These are phyloP conservation scores for Callospermophilus lateralis DNA, from an alignment of 2,113 vertebrate genomes.

Conservation along the genomic window DNA sequence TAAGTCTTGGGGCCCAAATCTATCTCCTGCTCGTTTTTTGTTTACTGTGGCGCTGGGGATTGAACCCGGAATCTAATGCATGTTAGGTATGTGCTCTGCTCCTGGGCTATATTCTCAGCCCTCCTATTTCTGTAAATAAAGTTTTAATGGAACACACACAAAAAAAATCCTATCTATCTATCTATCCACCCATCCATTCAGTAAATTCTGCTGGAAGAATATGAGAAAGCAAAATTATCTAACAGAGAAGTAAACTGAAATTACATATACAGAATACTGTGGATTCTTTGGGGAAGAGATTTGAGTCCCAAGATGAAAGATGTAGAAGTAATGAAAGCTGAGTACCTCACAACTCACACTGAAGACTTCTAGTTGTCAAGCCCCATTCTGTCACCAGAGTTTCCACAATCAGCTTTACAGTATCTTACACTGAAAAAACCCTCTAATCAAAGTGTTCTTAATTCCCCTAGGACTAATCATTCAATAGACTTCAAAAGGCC, in stretches of 20 bases:
- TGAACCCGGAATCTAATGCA: neutral
- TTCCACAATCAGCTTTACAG: neutral
- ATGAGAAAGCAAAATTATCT: neutral
- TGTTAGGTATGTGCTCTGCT: neutral
- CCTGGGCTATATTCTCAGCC: neutral
- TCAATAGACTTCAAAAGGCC: neutral
- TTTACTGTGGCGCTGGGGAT: neutral
- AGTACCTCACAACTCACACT: neutral
- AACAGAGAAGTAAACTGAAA: neutral
- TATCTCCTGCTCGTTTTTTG: neutral
- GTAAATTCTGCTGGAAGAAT: constrained; percentile 13
- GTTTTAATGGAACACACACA: too few species aligned
- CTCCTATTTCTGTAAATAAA: neutral
- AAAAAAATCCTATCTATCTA: too few species aligned
- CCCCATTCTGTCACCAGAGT: neutral
- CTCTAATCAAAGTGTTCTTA: neutral
- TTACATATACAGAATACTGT: neutral
- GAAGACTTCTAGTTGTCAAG: neutral
- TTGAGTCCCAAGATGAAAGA: neutral
- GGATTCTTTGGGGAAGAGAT: neutral
- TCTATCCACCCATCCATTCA: neutral
- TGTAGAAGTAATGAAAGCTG: neutral
- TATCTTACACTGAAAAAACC: neutral
- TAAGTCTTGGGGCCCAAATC: neutral
- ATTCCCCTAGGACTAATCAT: neutral